Evolutionary conservation across 2,888 invertebrate species (phyloP).

Genomic region (Chrysotoxum bicinctum): DNA sequence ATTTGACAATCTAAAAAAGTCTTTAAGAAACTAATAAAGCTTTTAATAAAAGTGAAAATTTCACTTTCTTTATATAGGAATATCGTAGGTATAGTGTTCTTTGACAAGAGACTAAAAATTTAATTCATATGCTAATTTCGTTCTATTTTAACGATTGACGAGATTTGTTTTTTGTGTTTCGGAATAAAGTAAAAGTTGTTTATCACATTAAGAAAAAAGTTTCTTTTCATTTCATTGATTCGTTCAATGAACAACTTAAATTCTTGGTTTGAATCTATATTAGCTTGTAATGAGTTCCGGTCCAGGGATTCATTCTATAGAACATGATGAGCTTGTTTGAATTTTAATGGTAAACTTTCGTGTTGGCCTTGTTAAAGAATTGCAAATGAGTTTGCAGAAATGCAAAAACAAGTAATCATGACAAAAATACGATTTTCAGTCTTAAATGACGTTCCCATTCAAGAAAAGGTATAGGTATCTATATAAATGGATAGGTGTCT

Average conservation of each 20-base stretch:
- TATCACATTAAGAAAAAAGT: slow-evolving; percentile 5
- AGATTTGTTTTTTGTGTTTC: slow-evolving; percentile 47
- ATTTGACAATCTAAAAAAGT: too few relatives aligned
- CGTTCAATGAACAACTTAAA: slow-evolving; percentile 11
- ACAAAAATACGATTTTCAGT: slow-evolving; percentile 7
- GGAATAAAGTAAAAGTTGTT: slow-evolving; percentile 61
- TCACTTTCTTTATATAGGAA: slow-evolving; percentile 48
- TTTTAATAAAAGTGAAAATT: slow-evolving; percentile 56
- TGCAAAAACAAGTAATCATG: not conserved
- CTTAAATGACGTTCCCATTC: not conserved
- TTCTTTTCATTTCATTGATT: slow-evolving; percentile 11
- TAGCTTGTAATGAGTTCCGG: slow-evolving; percentile 44
- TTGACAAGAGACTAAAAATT: slow-evolving; percentile 34
- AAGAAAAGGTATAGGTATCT: not conserved
- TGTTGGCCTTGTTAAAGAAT: slow-evolving; percentile 37
- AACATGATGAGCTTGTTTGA: not conserved
- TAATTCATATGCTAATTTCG: slow-evolving; percentile 59
- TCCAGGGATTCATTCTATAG: slow-evolving; percentile 11
- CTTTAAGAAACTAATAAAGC: slow-evolving; percentile 1
- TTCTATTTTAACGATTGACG: slow-evolving; percentile 32
- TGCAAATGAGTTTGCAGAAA: slow-evolving; percentile 18
- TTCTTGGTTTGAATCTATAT: slow-evolving; percentile 21
- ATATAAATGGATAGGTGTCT: too few relatives aligned
- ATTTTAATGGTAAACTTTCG: slow-evolving; percentile 37
- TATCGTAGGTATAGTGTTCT: not conserved